Evolutionary conservation across 2,797 vertebrate species (phyloP).

Genomic region (Hapalemur alaotrensis): DNA sequence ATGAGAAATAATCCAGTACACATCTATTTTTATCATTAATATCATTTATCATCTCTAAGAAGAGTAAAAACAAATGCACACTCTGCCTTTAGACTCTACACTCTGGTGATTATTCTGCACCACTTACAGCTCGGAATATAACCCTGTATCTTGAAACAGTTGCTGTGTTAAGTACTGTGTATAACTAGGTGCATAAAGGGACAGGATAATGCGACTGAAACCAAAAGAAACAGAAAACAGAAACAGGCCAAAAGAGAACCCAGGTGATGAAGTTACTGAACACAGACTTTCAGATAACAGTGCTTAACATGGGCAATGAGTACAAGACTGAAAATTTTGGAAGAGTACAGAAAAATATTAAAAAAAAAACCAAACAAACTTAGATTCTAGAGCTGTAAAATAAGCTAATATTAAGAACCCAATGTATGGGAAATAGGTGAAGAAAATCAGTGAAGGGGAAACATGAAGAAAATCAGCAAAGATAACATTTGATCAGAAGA

Average conservation of each 20-base stretch:
- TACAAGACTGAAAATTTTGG: neutral
- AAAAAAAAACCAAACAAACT: neutral
- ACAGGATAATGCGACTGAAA: neutral
- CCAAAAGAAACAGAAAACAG: neutral
- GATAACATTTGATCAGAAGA: slow-evolving; percentile 1
- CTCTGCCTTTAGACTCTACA: neutral
- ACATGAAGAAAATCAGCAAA: neutral
- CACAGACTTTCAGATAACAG: neutral
- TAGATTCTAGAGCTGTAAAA: neutral
- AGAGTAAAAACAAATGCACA: neutral
- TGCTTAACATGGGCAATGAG: neutral
- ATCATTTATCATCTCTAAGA: neutral
- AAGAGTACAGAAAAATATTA: neutral
- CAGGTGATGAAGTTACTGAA: neutral
- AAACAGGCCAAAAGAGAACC: neutral
- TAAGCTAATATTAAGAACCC: neutral
- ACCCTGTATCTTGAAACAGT: neutral
- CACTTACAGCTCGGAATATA: neutral
- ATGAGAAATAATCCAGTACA: neutral
- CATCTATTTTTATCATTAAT: neutral
- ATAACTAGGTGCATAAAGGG: neutral
- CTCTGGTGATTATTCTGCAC: neutral
- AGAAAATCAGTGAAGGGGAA: neutral
- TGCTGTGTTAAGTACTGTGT: neutral
- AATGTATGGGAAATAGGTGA: neutral